Base-by-base conservation (phyloP, 2,888 invertebrate species). In the Bedellia somnulentella region DNA sequence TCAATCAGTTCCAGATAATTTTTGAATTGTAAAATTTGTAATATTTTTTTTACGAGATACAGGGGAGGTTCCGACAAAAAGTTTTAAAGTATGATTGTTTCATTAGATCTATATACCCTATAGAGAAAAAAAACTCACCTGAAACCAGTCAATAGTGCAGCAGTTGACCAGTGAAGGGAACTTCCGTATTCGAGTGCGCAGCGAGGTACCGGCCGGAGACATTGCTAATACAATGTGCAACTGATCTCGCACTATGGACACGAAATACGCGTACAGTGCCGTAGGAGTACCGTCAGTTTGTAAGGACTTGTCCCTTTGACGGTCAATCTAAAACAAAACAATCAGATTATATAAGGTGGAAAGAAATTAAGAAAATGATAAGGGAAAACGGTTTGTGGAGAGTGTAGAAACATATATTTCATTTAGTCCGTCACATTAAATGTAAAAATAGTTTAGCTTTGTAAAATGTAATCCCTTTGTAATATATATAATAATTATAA, bases 111-210 rank as follows among this genome's bases (percentile, higher is more conserved):
- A n/a, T n/a, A n/a, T n/a, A n/a, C n/a, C n/a, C n/a, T n/a, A n/a
- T n/a, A n/a, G n/a, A n/a, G n/a, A n/a, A n/a, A n/a, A n/a, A n/a
- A n/a, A n/a, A 25, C 10, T 26, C 37, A 81, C 82, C 77, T 91
- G 93, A 59, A 95, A 92, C 95, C 95, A 95, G 57, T 95, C 93
- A 37, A 95, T 94, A 1, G 94, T 95, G 52, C 95, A 95, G 56
- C 94, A 95, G 56, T 94, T 96, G 35, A 95, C 91, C 13, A 96
- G 81, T 0, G 93, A 86, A 0, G 95, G 95, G 56, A 95, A 96
- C 58, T 93, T 94, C 31, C 94, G 78, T 16, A 95, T 84, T 31
- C 90, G 80, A 43, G 83, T 86, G 28, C 91, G 78, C 50, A 95
- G 85, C 4, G 86, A 83, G 24, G 90, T 89, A 3, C 94, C 94